Evolutionary conservation across 2,888 invertebrate genomes (phyloP), one percentile per base, ranked within the genome.

Genomic region (Phymatocera aterrima): DNA sequence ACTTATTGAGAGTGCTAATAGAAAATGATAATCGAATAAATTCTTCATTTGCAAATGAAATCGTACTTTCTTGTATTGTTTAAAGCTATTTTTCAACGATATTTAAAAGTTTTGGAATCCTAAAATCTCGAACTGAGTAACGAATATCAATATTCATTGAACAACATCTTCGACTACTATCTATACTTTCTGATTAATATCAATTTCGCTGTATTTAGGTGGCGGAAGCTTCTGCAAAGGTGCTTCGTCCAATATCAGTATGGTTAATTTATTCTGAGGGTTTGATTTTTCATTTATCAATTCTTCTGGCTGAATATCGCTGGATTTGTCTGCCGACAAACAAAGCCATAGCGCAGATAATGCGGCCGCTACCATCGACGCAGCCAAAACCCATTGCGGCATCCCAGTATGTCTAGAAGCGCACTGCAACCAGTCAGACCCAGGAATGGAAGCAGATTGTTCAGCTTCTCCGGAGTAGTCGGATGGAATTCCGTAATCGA

Each of bases 401-500:
- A 88, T 84, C 79, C 85, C 85, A 15, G 85, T 85, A 75, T 83
- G 86, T 77, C 80, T 84, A 57, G 85, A 87, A 77, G 83, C 86
- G 79, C 82, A 86, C 10, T 85, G 85, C 48, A 89, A 79, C 86
- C 87, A 88, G 82, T 87, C 85, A 5, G 87, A 85, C 79, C 85
- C 86, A 65, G 85, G 85, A 34, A 83, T 77, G 34, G 86, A 84
- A 77, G 81, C 80, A 5, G 85, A 82, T 82, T 86, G 87, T 37
- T 87, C 88, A 37, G 79, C 80, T 80, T 90, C 89, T 34, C 83
- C 84, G 43, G 87, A 84, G 60, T 88, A 88, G 75, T 90, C 88
- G 1, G 88, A 85, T 31, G 86, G 85, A 74, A 85, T 82, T 46
- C 86, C 85, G 61, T 90, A 89, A 80, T 90, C 89, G 77, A 86